phyloP scores from a whole-genome alignment of 2,797 vertebrate genomes.

The Sebastes taczanowskii region DNA sequence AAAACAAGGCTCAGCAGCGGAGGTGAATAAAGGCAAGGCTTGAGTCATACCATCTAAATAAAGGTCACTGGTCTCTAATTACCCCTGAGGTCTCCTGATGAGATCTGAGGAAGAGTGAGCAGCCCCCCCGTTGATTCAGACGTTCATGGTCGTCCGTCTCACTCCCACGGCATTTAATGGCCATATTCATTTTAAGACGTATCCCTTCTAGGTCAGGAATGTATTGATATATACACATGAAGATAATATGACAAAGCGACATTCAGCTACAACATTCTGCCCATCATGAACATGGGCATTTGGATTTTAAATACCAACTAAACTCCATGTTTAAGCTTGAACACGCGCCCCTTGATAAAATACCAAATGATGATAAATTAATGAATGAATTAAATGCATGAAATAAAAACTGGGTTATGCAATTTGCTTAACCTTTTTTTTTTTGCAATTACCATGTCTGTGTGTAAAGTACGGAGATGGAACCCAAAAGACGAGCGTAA shows the following conservation, averaged over 20 bases:
- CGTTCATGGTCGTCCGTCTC: not conserved
- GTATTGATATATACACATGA: not conserved
- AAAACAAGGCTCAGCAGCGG: not conserved
- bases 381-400: too few species aligned
- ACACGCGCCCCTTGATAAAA: not conserved
- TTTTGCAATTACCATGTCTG: too few species aligned
- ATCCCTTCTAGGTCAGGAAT: not conserved
- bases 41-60: slow-evolving; percentile 45
- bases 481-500: too few species aligned
- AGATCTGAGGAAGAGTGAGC: slow-evolving; percentile 53
- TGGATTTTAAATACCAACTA: not conserved
- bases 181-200: not conserved
- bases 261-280: not conserved
- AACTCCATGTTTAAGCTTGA: not conserved
- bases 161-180: not conserved
- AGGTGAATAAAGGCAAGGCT: slow-evolving; percentile 27
- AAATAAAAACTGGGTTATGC: not conserved
- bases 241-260: not conserved
- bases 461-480: too few species aligned
- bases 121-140: slow-evolving; percentile 17
- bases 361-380: too few species aligned
- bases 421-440: too few species aligned
- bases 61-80: slow-evolving; percentile 71
- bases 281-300: not conserved
- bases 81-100: slow-evolving; percentile 46